Evolutionary conservation across 2,113 vertebrate genomes (phyloP), one percentile per base, ranked within the genome.

Genomic region (Bufo gargarizans): DNA sequence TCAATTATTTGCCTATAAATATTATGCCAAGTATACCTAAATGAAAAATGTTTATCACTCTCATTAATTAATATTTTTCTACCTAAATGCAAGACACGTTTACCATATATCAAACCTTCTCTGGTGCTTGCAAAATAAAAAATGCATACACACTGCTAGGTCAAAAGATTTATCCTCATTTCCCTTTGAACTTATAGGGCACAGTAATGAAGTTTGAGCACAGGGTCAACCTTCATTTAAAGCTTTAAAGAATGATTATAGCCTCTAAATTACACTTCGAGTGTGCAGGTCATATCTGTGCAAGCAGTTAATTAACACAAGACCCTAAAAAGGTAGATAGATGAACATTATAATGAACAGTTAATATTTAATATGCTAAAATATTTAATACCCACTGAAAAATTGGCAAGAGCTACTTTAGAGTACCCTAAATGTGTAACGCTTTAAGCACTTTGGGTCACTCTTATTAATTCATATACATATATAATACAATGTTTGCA

Each of bases 311-410:
- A 76, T 76, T 49, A 76, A 50, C 72, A 76, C n/a, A 17, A 45
- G 47, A 6, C 72, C 19, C 72, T 76, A 76, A 76, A 50, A 50
- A 76, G 71, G 72, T 49, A 76, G 72, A 76, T 50, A 50, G 72
- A 76, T 76, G 72, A 76, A 12, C 72, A 49, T 17, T 49, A 19
- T 76, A 76, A 76, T 76, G 72, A 76, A 76, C 7, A 76, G 47
- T 76, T 76, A 76, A 76, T 76, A 76, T 76, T 76, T 76, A 49
- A 76, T 76, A 49, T 20, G 17, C 3, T 76, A 49, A 76, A 76
- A 76, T 76, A 50, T 76, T 76, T 19, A 76, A 76, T 11, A 76
- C 16, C 19, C 72, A 49, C 72, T 49, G 47, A 76, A 19, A 49
- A 76, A 76, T 76, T 49, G 7, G 17, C 6, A 76, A 76, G 45